Evolutionary conservation across 1,140 invertebrate genomes (phyloP).

Genomic region (Nebria ingens): DNA sequence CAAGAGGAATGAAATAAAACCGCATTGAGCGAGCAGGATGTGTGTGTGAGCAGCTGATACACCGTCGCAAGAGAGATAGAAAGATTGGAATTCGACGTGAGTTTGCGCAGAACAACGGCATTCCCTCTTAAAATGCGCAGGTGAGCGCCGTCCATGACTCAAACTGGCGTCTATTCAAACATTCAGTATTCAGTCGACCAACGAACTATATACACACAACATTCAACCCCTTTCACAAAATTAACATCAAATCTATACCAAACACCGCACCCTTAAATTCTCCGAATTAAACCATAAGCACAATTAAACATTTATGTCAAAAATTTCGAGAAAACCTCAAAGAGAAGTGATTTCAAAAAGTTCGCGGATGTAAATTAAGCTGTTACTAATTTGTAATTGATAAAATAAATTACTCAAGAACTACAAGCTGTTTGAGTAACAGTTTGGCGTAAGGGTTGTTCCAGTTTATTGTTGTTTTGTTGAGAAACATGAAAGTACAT

Average conservation of each 20-base stretch:
- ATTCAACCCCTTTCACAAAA: background rate
- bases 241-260: too few species aligned
- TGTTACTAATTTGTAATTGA: too few species aligned
- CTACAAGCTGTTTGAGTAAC: too few species aligned
- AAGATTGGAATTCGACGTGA: background rate
- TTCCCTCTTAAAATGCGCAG: background rate
- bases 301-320: too few species aligned
- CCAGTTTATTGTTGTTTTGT: too few species aligned
- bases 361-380: too few species aligned
- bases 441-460: too few species aligned
- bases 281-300: too few species aligned
- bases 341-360: too few species aligned
- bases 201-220: background rate
- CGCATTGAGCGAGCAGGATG: background rate
- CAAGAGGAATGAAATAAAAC: slow-evolving; percentile 8
- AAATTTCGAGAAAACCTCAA: too few species aligned
- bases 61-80: background rate
- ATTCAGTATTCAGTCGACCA: background rate
- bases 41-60: background rate
- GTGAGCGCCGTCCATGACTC: slow-evolving; percentile 1
- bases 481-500: background rate
- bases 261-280: too few species aligned
- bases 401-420: too few species aligned
- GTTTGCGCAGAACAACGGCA: background rate
- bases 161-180: background rate